Evolutionary conservation across 1,140 invertebrate species (phyloP), one percentile per base, ranked within the genome.

Genomic region (Euura saliciscinereae): DNA sequence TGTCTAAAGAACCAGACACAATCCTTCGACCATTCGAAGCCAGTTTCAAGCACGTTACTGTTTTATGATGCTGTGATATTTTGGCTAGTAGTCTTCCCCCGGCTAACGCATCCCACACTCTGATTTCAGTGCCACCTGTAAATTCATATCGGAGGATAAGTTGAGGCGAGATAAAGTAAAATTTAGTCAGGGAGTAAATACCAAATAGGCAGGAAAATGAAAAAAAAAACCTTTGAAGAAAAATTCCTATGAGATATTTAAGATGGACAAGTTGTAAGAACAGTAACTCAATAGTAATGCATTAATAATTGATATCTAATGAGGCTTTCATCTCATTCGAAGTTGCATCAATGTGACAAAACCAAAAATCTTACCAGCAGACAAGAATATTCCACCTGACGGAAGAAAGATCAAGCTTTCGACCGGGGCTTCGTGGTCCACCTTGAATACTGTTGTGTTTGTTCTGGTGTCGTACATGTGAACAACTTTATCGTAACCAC

Each of bases 401-500:
- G 97, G 96, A 79, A 97, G 90, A 82, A 97, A 96, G 3, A 99
- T 80, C 70, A 98, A 88, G 77, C 94, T 94, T 87, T 99, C 98
- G 2, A 99, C 94, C 1, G 97, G 97, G 78, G 91, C 90, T 67
- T 94, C 96, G 88, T 99, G 97, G 83, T 98, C 92, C 6, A 99
- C 92, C 44, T 88, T 91, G 65, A 95, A 85, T 42, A 94, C 89
- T 75, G 92, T 91, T 76, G 91, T 90, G 77, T 91, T 90, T 2
- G 90, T 92, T 79, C 98, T 89, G 7, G 91, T 91, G 85, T 99
- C 98, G 89, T 94, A 99, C 85, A 99, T 88, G 82, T 95, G 94
- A 1, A 98, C 92, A 71, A 90, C 93, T 83, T 96, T 94, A 87
- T 99, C 98, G 87, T 99, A 99, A n/a, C 95, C 93, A 64, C 97